A percentile compares a stretch with the other conserved stretches of the same genome.
Evolutionary conservation across 2,888 invertebrate species (phyloP).

Genomic region (Agriopis aurantiaria): DNA sequence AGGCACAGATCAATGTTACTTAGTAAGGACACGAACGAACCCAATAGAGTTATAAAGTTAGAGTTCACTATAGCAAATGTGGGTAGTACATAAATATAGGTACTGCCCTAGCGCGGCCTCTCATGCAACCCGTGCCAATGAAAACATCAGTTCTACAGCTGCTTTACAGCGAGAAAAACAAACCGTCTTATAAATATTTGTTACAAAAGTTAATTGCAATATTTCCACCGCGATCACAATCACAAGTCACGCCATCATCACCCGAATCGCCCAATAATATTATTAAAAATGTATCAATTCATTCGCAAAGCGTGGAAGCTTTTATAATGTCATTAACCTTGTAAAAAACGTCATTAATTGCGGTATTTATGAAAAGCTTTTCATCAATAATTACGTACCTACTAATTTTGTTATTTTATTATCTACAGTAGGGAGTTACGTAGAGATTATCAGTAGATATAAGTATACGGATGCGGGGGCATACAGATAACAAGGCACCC

Average conservation of each 20-base stretch:
- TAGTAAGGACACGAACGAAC: not conserved
- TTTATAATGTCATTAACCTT: not conserved
- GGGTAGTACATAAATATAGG: not conserved
- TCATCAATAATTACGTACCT: not conserved
- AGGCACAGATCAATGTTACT: not conserved
- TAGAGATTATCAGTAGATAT: not conserved
- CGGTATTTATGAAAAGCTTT: constrained; percentile 3
- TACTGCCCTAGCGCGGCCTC: constrained; percentile 1
- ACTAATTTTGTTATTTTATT: not conserved
- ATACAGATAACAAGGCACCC: not conserved
- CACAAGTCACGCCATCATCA: not conserved
- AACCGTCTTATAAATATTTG: constrained; percentile 21
- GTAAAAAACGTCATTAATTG: not conserved
- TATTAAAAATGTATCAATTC: not conserved
- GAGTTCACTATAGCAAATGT: not conserved
- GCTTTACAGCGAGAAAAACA: constrained; percentile 15
- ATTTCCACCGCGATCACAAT: not conserved
- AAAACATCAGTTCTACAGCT: constrained; percentile 8
- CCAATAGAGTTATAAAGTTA: not conserved
- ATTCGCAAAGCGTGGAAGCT: not conserved
- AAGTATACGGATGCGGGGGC: constrained; percentile 1
- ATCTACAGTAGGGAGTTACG: not conserved
- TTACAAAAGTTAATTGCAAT: not conserved
- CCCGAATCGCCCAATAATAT: not conserved
- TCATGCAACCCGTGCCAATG: constrained; percentile 2